Percentiles rank a stretch among this genome's conserved stretches.
phyloP scores from a whole-genome alignment of 2,797 vertebrate genomes.

The Ptychadena robeensis region DNA sequence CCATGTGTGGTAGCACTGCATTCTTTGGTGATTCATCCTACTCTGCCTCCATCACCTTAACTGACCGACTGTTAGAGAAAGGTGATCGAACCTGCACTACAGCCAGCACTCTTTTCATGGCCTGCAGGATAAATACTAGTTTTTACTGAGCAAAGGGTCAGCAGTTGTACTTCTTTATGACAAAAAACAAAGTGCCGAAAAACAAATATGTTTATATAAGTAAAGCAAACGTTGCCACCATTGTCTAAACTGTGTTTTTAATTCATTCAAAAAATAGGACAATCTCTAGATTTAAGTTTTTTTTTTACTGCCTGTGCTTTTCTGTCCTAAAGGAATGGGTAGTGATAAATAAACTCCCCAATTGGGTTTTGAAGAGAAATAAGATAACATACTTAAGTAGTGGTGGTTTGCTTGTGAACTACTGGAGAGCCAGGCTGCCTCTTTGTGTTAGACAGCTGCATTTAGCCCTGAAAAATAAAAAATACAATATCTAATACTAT shows the following conservation, averaged over 20 bases:
- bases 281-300: no score
- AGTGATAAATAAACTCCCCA: no score
- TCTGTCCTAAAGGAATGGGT: no score
- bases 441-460: no score
- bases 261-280: no score
- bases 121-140: constrained; percentile 46
- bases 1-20: constrained; percentile 50
- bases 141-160: constrained; percentile 49
- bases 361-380: no score
- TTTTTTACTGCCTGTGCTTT: no score
- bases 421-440: no score
- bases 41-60: constrained; percentile 35
- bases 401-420: no score
- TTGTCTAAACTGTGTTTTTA: not conserved
- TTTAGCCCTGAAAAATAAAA: no score
- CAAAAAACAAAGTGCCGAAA: not conserved
- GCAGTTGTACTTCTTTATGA: not conserved
- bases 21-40: constrained; percentile 48
- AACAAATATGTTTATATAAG: not conserved
- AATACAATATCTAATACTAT: no score
- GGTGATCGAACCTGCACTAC: constrained; percentile 40
- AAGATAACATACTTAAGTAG: no score
- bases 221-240: not conserved
- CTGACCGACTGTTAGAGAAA: constrained; percentile 18
- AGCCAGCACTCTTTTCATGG: constrained; percentile 38